A percentile compares a stretch with the other conserved stretches of the same genome.
Conservation (phyloP, 2,113 vertebrate genomes). For the Ariopsis seemanni region DNA sequence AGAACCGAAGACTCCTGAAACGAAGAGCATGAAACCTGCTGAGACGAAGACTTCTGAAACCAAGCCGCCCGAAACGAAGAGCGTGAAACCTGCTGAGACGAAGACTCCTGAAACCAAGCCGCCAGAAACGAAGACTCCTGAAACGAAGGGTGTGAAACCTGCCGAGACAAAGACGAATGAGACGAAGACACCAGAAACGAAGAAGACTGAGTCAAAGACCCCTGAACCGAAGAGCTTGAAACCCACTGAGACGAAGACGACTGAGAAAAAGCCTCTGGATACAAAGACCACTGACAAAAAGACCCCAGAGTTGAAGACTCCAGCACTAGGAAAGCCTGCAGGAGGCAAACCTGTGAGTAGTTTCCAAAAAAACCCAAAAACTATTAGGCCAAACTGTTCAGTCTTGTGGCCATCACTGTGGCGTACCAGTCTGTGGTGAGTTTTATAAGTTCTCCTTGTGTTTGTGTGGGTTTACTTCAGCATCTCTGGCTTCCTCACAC, state of each 20-base stretch:
- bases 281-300: neutral
- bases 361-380: neutral
- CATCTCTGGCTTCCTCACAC: neutral
- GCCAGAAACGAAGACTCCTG: constrained; percentile 1
- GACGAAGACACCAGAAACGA: constrained; percentile 31
- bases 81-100: constrained; percentile 57
- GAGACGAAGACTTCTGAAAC: constrained; percentile 81
- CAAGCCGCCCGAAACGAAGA: neutral
- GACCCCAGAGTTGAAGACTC: constrained; percentile 13
- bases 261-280: constrained; percentile 12
- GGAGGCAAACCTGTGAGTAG: constrained; percentile 31
- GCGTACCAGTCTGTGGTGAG: neutral
- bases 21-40: too few relatives aligned
- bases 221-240: constrained; percentile 32
- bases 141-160: too few relatives aligned
- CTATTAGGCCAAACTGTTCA: neutral
- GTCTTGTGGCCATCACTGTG: neutral
- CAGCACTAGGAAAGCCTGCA: constrained; percentile 14
- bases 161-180: constrained; percentile 5
- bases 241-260: constrained; percentile 14
- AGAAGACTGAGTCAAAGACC: constrained; percentile 47
- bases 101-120: constrained; percentile 76
- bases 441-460: neutral
- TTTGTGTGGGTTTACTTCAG: neutral
- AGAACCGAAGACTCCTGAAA: constrained; percentile 47